Base-by-base conservation (phyloP, 2,113 vertebrate species). In the Climacteris rufus region DNA sequence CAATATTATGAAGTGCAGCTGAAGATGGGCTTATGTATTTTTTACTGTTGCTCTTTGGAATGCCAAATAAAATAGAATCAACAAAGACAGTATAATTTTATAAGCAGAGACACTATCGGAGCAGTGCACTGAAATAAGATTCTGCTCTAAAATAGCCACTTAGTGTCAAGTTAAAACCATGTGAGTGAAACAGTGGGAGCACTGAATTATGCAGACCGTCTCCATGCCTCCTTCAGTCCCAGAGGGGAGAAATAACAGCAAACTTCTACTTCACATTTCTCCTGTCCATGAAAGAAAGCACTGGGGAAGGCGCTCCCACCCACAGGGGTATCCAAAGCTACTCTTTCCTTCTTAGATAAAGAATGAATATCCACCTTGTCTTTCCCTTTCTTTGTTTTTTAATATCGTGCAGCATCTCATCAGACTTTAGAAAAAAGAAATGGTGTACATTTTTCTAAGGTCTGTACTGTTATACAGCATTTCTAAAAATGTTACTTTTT, bases 301-400 rank as follows among this genome's bases (percentile, higher is more conserved):
- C 18, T 39, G 9, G 8, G 50, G n/a, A 92, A 57, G 65, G 10
- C 54, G 35, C 11, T 65, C 9, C 40, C 0, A 0, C 10, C 27
- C 27, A 42, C 12, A 40, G 3, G 6, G 6, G 6, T 69, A 53
- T 16, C 49, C 31, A 91, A 54, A 81, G 15, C 37, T 81, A 35
- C 13, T 30, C n/a, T 47, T 52, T 47, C 9, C 14, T 16, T 63
- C 45, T 56, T 28, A 61, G 31, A 24, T 23, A 5, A 23, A 86
- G 63, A 30, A 28, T 44, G 10, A n/a, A 17, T 11, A 53, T n/a
- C 25, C 9, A 76, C 9, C 6, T 15, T 54, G 3, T 21, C 13
- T 42, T 50, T 65, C 20, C 5, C 1, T 28, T 60, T 57, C 44
- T 31, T 35, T 27, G 24, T 3, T 50, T 61, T 57, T 42, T 13